Conservation (phyloP, 2,888 invertebrate genomes). For the Heliconius sara region DNA sequence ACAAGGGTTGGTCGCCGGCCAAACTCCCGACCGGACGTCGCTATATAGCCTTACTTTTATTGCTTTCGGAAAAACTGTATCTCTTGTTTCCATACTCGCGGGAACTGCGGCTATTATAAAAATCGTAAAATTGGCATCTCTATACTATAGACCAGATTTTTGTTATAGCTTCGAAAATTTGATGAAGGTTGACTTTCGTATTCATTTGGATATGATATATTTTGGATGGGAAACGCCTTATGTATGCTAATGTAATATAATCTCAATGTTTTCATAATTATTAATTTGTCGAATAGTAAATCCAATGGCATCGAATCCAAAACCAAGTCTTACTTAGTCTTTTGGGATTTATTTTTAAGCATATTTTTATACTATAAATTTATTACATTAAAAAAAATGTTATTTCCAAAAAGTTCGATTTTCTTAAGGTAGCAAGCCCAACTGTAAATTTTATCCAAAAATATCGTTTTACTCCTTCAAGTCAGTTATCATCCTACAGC, state of each 20-base stretch:
- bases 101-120: slow-evolving; percentile 47
- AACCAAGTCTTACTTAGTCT: too few species aligned
- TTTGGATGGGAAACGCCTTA: not conserved
- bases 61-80: slow-evolving; percentile 77
- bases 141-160: not conserved
- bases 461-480: not conserved
- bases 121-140: slow-evolving; percentile 39
- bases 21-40: slow-evolving; percentile 73
- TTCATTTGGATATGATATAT: not conserved
- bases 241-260: not conserved
- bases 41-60: slow-evolving; percentile 78
- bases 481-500: too few species aligned
- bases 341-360: too few species aligned
- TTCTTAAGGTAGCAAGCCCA: not conserved
- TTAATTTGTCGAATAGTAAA: not conserved
- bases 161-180: not conserved
- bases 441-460: not conserved
- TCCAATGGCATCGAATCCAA: too few species aligned
- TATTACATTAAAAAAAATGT: too few species aligned
- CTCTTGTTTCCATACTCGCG: slow-evolving; percentile 61
- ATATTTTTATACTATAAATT: too few species aligned
- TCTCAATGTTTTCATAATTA: not conserved
- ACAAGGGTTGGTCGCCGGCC: slow-evolving; percentile 69
- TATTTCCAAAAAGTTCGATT: too few species aligned
- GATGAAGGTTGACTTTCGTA: not conserved